Percentiles rank a stretch among this genome's conserved stretches.
phyloP scores from a whole-genome alignment of 2,888 invertebrate genomes.

The Netelia melanura region DNA sequence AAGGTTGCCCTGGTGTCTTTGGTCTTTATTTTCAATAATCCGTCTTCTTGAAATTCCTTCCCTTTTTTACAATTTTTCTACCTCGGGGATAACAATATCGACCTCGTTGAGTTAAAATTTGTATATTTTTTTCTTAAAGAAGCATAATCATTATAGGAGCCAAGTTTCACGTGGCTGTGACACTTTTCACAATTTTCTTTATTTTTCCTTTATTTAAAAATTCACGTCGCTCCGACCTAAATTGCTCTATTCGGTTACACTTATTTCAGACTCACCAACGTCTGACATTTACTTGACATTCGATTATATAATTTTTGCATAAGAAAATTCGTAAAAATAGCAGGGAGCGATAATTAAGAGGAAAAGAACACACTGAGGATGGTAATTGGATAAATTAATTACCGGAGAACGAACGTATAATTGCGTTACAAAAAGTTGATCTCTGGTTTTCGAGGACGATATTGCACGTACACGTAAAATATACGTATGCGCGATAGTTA shows the following conservation, averaged over 20 bases:
- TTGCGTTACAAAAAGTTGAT: constrained; percentile 4
- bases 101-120: background rate
- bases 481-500: background rate
- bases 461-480: background rate
- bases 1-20: background rate
- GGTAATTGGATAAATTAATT: background rate
- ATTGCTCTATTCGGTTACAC: too few species aligned
- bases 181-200: too few species aligned
- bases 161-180: too few species aligned
- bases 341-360: background rate
- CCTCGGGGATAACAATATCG: background rate
- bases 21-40: background rate
- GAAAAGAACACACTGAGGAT: background rate
- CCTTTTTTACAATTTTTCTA: background rate
- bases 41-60: background rate
- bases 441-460: background rate
- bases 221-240: too few species aligned
- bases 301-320: too few species aligned
- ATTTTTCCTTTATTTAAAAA: too few species aligned
- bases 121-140: background rate
- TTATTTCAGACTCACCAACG: too few species aligned
- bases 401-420: background rate
- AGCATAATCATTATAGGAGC: too few species aligned
- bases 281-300: too few species aligned
- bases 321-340: too few species aligned